Evolutionary conservation across 2,113 vertebrate species (phyloP).

Genomic region (Phrynocephalus versicolor): DNA sequence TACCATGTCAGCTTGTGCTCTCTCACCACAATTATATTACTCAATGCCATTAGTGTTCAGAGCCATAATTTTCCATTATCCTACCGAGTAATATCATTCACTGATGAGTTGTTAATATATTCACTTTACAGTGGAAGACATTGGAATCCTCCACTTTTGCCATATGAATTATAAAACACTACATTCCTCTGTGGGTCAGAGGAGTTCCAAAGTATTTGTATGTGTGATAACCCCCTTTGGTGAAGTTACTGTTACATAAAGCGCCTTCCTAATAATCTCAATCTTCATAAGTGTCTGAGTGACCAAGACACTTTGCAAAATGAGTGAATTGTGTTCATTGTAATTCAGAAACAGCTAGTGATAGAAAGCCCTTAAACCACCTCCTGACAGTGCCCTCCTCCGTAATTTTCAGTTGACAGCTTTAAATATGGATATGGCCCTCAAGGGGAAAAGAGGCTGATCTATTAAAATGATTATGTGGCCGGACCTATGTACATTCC

Average conservation of each 20-base stretch:
- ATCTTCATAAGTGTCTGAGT: conserved; percentile 64
- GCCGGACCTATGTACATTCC: conserved; percentile 9
- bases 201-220: conserved; percentile 56
- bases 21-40: conserved; percentile 34
- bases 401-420: conserved; percentile 55
- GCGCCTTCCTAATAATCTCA: conserved; percentile 64
- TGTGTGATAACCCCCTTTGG: conserved; percentile 54
- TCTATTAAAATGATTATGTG: conserved; percentile 6
- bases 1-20: conserved; percentile 42
- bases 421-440: conserved; percentile 58
- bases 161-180: conserved; percentile 63
- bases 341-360: conserved; percentile 55
- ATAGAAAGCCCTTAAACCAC: conserved; percentile 66
- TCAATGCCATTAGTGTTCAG: conserved; percentile 17
- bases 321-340: conserved; percentile 64
- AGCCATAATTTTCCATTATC: conserved; percentile 33
- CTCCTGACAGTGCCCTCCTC: conserved; percentile 65
- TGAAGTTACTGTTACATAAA: conserved; percentile 64
- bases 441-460: conserved; percentile 1
- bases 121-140: conserved; percentile 38
- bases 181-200: conserved; percentile 59
- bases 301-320: conserved; percentile 53
- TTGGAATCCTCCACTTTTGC: conserved; percentile 43
- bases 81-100: conserved; percentile 15
- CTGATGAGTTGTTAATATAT: conserved; percentile 44